Percentiles rank a stretch among this genome's conserved stretches.
Evolutionary conservation across 2,888 invertebrate species (phyloP).

Genomic region (Diarsia brunnea): DNA sequence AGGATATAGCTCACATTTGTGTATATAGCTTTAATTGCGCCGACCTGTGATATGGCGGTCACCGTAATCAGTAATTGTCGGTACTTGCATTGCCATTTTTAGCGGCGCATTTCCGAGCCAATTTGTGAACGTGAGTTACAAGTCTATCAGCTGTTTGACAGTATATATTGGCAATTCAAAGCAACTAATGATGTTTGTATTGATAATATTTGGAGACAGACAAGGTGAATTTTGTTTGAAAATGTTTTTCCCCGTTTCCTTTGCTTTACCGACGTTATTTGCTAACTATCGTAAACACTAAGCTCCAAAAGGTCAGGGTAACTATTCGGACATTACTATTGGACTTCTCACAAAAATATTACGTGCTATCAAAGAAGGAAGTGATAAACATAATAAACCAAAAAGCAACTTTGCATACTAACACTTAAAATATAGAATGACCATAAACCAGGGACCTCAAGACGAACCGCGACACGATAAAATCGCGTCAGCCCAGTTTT

Average conservation of each 20-base stretch:
- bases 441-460: slow-evolving; percentile 18
- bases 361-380: slow-evolving; percentile 9
- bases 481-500: slow-evolving; percentile 8
- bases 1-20: slow-evolving; percentile 49
- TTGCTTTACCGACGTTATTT: neutral
- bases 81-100: slow-evolving; percentile 27
- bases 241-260: neutral
- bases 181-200: neutral
- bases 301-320: too few relatives aligned
- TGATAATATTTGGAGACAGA: neutral
- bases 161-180: neutral
- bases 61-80: slow-evolving; percentile 47
- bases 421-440: slow-evolving; percentile 4
- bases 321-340: neutral
- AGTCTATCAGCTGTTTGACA: slow-evolving; percentile 13
- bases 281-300: neutral
- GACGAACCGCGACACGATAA: slow-evolving; percentile 19
- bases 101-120: slow-evolving; percentile 47
- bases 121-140: slow-evolving; percentile 26
- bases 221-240: neutral
- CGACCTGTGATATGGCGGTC: slow-evolving; percentile 56
- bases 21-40: slow-evolving; percentile 52
- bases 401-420: slow-evolving; percentile 20
- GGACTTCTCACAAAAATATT: neutral
- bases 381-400: slow-evolving; percentile 8